A percentile compares a stretch with the other conserved stretches of the same genome.
These are phyloP conservation scores for Tapirus terrestris DNA, from an alignment of 2,113 vertebrate genomes.

Conservation along the genomic window DNA sequence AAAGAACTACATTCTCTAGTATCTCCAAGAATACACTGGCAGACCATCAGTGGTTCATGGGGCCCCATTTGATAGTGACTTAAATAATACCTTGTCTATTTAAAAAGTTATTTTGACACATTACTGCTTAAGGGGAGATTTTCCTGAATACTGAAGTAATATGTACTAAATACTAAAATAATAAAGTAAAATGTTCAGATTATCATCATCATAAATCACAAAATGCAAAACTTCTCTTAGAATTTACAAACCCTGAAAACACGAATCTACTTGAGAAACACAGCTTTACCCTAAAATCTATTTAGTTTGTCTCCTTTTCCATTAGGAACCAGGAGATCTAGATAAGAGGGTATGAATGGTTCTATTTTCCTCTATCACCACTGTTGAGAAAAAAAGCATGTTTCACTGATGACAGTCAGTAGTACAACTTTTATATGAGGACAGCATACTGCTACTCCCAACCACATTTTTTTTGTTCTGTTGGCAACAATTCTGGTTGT, in stretches of 20 bases:
- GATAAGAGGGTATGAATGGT: too few species aligned
- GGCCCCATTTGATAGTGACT: background rate
- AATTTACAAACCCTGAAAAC: background rate
- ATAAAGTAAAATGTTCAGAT: background rate
- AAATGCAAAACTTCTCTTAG: background rate
- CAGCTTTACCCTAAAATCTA: background rate
- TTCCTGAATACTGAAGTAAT: background rate
- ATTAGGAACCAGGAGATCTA: background rate
- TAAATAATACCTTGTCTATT: background rate
- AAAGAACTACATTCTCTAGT: background rate
- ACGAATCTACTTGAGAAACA: background rate
- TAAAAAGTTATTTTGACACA: background rate
- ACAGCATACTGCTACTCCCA: background rate
- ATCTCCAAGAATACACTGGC: background rate
- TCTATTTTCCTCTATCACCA: background rate
- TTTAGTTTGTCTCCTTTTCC: background rate
- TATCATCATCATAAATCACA: constrained; percentile 31
- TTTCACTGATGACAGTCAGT: too few species aligned
- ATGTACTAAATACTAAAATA: background rate
- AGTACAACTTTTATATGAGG: background rate
- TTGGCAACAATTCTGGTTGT: background rate
- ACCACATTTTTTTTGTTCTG: background rate
- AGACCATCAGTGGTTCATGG: background rate
- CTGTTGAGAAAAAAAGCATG: background rate
- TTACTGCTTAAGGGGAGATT: background rate